phyloP scores from a whole-genome alignment of 1,140 invertebrate genomes.

The Stratiolaelaps scimitus region DNA sequence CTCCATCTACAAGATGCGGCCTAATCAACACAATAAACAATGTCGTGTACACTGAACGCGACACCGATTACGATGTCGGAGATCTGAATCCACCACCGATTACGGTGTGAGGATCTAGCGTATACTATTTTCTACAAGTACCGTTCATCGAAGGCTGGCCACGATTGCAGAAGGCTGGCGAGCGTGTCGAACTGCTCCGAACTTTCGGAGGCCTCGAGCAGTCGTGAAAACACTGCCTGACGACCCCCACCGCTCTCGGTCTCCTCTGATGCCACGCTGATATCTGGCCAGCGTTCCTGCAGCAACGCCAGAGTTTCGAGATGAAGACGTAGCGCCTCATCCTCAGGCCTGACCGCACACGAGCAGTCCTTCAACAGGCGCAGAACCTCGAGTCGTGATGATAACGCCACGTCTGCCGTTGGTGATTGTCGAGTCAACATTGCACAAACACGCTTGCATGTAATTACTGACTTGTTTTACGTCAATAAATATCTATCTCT shows the following conservation, averaged over 20 bases:
- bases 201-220: background rate
- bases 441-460: no score
- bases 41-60: background rate
- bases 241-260: background rate
- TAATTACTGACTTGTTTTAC: no score
- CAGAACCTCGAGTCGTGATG: background rate
- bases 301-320: constrained; percentile 13
- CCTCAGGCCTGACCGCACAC: background rate
- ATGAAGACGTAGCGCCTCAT: constrained; percentile 9
- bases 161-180: background rate
- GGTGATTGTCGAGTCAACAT: no score
- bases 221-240: background rate
- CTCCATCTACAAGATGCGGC: no score
- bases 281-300: constrained; percentile 9
- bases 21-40: background rate
- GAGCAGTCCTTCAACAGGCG: background rate
- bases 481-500: no score
- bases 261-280: background rate
- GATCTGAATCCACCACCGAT: background rate
- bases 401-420: background rate
- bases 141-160: constrained; percentile 9
- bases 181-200: background rate
- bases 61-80: background rate
- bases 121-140: background rate
- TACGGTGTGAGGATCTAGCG: background rate